Base-by-base conservation (phyloP, 2,888 invertebrate genomes). In the Leptarthrus brevirostris region DNA sequence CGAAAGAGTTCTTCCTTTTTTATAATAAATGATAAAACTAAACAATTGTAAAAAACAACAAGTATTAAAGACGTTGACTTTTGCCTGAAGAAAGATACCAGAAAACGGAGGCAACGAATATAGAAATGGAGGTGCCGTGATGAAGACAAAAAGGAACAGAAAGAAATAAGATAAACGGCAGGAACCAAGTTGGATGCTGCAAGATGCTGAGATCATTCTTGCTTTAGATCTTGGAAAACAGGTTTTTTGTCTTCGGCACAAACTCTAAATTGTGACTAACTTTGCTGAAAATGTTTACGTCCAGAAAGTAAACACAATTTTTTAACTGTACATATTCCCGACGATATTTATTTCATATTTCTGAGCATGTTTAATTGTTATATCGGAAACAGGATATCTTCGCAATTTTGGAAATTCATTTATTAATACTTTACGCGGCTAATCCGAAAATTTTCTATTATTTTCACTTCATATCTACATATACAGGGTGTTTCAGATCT, bases 51-150 rank as follows among this genome's bases (percentile, higher is more conserved):
- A 69, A 69, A 20, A 69, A 69, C 44, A 44, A 22, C 16, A 18
- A 47, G 52, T 52, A 69, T 52, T 24, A 34, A 69, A 69, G 69
- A 69, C 69, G 52, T 69, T 69, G 69, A 69, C 69, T 69, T 52
- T 69, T 52, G 69, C 69, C 52, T 52, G 16, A 54, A 10, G 26
- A 30, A 69, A 69, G 69, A 69, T 52, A 34, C 49, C 14, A 14
- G n/a, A 8, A 24, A 36, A 18, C 69, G 47, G 24, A 47, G 40
- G 64, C n/a, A 12, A 26, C 2, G 52, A 20, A 4, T 16, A 52
- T 10, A 52, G 52, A 30, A 20, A 52, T 10, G 69, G 52, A 30
- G 69, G 49, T 20, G 26, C 2, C 22, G 34, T 22, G 52, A 18
- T 47, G 64, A 44, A 26, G 69, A 30, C 52, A 14, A 49, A 69